Evolutionary conservation across 1,140 invertebrate genomes (phyloP).

Genomic region (Bombyx mandarina): DNA sequence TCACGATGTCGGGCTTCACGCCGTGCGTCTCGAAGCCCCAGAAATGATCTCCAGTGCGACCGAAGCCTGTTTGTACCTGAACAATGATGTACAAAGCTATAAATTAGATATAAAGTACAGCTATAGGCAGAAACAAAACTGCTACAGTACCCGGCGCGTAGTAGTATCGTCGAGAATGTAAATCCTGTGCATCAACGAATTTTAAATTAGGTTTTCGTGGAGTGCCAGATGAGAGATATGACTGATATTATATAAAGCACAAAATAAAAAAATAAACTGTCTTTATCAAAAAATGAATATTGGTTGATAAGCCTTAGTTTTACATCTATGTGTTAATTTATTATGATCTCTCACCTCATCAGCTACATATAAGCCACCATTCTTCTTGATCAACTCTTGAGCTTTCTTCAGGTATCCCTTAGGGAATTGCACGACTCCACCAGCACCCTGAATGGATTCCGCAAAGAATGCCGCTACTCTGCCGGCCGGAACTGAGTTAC

Average conservation of each 20-base stretch:
- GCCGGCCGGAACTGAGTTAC: slow-evolving; percentile 78
- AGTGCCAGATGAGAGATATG: too few relatives aligned
- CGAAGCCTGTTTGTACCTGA: slow-evolving; percentile 96
- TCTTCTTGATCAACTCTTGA: slow-evolving; percentile 80
- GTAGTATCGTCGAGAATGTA: too few relatives aligned
- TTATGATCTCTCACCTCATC: slow-evolving; percentile 81
- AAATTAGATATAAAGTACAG: not conserved
- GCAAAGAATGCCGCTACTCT: slow-evolving; percentile 79
- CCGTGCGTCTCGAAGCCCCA: slow-evolving; percentile 95
- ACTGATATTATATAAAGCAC: too few relatives aligned
- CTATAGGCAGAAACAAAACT: too few relatives aligned
- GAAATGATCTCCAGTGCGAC: slow-evolving; percentile 91
- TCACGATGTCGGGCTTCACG: slow-evolving; percentile 92
- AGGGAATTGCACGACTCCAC: slow-evolving; percentile 91
- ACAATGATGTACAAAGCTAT: not conserved
- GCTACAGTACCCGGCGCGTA: too few relatives aligned
- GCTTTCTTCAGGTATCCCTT: slow-evolving; percentile 89
- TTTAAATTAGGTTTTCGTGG: too few relatives aligned
- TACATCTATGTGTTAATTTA: too few relatives aligned
- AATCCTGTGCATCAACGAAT: too few relatives aligned
- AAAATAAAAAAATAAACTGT: too few relatives aligned
- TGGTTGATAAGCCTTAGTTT: too few relatives aligned
- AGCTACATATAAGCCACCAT: slow-evolving; percentile 90
- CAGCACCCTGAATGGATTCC: slow-evolving; percentile 91
- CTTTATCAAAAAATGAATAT: too few relatives aligned